phyloP scores from a whole-genome alignment of 2,113 vertebrate genomes.

The Limanda limanda region DNA sequence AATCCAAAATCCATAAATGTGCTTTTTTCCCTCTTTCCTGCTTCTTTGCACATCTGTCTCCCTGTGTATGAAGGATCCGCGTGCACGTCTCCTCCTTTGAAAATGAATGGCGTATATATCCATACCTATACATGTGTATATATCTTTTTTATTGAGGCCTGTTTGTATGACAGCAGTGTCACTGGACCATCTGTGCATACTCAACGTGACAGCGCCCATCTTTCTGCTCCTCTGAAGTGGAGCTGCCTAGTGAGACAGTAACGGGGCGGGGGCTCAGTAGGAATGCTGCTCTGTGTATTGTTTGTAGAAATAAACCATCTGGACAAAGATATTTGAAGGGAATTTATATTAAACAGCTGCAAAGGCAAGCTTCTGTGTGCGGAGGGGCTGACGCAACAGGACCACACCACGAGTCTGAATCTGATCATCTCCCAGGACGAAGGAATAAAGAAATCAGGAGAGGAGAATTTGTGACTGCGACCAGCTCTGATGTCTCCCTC shows the following conservation, averaged over 20 bases:
- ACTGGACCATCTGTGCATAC: slow-evolving; percentile 91
- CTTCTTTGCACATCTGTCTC: slow-evolving; percentile 68
- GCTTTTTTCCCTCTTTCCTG: slow-evolving; percentile 31
- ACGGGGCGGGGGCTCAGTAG: slow-evolving; percentile 82
- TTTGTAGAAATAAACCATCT: slow-evolving; percentile 99
- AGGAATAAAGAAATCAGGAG: slow-evolving; percentile 46
- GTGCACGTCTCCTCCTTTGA: slow-evolving; percentile 35
- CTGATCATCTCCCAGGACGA: slow-evolving; percentile 47
- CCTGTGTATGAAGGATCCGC: slow-evolving; percentile 36
- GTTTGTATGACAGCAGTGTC: slow-evolving; percentile 85
- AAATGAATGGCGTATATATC: slow-evolving; percentile 78
- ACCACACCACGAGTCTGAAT: slow-evolving; percentile 83
- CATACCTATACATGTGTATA: slow-evolving; percentile 77
- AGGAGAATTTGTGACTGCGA: slow-evolving; percentile 35
- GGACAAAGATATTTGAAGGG: slow-evolving; percentile 92
- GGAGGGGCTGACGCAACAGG: slow-evolving; percentile 79
- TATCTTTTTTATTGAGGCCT: slow-evolving; percentile 81
- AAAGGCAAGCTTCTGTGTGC: slow-evolving; percentile 92
- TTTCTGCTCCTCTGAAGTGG: slow-evolving; percentile 73
- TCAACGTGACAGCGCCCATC: slow-evolving; percentile 59
- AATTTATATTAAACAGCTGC: slow-evolving; percentile 99
- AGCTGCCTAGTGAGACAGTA: slow-evolving; percentile 80
- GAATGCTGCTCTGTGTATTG: slow-evolving; percentile 93
- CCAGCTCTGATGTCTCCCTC: slow-evolving; percentile 3
- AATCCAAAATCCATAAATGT: slow-evolving; percentile 69